Percentiles rank a stretch among this genome's conserved stretches.
Evolutionary conservation across 2,888 invertebrate species (phyloP).

Genomic region (Nemotelus pantherinus): DNA sequence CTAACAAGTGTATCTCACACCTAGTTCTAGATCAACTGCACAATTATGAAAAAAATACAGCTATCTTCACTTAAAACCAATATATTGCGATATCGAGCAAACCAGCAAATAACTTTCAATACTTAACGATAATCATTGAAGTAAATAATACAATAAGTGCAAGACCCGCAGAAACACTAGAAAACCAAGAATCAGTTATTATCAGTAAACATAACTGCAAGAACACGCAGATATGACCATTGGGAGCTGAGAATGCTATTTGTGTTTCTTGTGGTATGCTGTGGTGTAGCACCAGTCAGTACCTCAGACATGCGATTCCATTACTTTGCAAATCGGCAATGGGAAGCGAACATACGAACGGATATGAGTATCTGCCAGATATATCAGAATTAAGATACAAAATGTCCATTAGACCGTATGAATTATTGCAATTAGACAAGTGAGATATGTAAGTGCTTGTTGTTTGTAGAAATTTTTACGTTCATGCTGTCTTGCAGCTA

Average conservation of each 20-base stretch:
- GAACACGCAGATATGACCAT: not conserved
- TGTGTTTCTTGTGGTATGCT: not conserved
- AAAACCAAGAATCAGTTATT: not conserved
- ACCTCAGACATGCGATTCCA: not conserved
- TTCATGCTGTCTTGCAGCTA: no score
- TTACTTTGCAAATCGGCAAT: not conserved
- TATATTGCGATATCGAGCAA: conserved; percentile 3
- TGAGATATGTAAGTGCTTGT: no score
- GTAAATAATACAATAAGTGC: not conserved
- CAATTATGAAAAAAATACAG: not conserved
- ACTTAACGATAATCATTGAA: conserved; percentile 28
- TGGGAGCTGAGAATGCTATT: not conserved
- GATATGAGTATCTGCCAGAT: conserved; percentile 29
- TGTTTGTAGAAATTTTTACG: no score
- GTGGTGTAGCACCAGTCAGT: no score
- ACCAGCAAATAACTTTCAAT: conserved; percentile 34
- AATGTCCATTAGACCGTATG: conserved; percentile 6
- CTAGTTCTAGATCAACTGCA: no score
- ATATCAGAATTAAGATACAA: conserved; percentile 29
- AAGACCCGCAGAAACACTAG: not conserved
- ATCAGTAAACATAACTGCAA: not conserved
- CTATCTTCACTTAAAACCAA: not conserved
- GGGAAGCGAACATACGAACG: not conserved
- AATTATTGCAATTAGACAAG: conserved; percentile 15
- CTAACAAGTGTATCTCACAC: no score